Base-by-base conservation (phyloP, 2,888 invertebrate genomes). In the Hypolimnas misippus region DNA sequence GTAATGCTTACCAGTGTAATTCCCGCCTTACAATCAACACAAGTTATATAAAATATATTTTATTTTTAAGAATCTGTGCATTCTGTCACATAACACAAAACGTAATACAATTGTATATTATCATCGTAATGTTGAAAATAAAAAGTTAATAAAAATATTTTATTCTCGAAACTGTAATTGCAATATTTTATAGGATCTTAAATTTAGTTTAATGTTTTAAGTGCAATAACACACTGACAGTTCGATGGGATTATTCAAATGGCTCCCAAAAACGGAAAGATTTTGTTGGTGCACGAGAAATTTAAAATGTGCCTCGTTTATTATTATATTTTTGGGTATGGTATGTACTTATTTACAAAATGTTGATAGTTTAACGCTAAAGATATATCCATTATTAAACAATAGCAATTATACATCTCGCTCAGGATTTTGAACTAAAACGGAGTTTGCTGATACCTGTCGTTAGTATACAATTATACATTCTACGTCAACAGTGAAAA, bases 281-380 rank as follows among this genome's bases (percentile, higher is more conserved):
- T 84, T 79, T 67, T 83, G 84, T 67, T 75, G 66, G 51, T 82
- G 80, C 58, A 77, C 76, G 1, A 74, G 68, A 61, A 78, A 78
- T 31, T 68, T 82, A 29, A 79, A 73, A 70, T 61, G 73, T 14
- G 81, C 82, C 31, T 67, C 67, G 46, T 58, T 70, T 50, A 60
- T 70, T 21, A 69, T 76, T 14, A 67, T 66, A 44, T 54, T 76
- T 60, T 68, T 76, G 62, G 75, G 73, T 55, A 75, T 81, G 77
- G 82, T 83, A 65, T 72, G 63, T 61, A 29, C 14, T 25, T 42
- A 42, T 17, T 51, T 42, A 17, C 1, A 19, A 33, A 33, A 29
- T 33, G 6, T 10, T 33, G 33, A 12, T 33, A 33, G 1, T 7
- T 3, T 10, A 33, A 33, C 33, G 33, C n/a, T n/a, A n/a, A 12